A percentile compares a stretch with the other conserved stretches of the same genome.
Conservation (phyloP, 2,113 vertebrate genomes). For the Clupea harengus region DNA sequence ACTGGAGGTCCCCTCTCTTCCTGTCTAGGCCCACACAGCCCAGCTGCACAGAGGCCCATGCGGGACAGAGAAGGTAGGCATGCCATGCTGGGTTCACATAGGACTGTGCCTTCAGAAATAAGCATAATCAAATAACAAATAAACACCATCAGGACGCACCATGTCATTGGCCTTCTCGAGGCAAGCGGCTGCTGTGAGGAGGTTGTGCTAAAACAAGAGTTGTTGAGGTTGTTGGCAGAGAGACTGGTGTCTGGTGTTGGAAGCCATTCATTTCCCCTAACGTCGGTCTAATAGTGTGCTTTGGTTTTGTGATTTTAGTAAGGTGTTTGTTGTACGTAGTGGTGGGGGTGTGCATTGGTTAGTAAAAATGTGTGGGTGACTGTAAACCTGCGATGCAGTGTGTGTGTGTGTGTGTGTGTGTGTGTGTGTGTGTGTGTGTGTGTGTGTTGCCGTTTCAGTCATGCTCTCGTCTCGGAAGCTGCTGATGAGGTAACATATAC, state of each 20-base stretch:
- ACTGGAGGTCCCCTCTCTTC: constrained; percentile 46
- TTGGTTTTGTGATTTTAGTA: too few species aligned
- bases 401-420: neutral
- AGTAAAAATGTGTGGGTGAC: neutral
- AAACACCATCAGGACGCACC: neutral
- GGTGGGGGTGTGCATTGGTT: too few species aligned
- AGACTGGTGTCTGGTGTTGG: too few species aligned
- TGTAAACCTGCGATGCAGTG: neutral
- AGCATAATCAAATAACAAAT: neutral
- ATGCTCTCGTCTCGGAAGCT: neutral
- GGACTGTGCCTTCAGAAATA: neutral
- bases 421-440: neutral
- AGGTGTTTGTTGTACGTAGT: too few species aligned
- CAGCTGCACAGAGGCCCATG: constrained; percentile 45
- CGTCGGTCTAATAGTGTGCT: too few species aligned
- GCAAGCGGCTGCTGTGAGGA: neutral
- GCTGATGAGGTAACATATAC: constrained; percentile 15
- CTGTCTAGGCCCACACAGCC: constrained; percentile 52
- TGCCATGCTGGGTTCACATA: constrained; percentile 32
- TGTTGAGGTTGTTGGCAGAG: too few species aligned
- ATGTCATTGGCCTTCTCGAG: neutral
- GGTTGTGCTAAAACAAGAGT: too few species aligned
- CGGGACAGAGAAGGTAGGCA: constrained; percentile 54
- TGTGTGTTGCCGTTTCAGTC: neutral
- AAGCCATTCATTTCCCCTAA: too few species aligned